phyloP scores from a whole-genome alignment of 2,113 vertebrate species.

The Setophaga coronata region DNA sequence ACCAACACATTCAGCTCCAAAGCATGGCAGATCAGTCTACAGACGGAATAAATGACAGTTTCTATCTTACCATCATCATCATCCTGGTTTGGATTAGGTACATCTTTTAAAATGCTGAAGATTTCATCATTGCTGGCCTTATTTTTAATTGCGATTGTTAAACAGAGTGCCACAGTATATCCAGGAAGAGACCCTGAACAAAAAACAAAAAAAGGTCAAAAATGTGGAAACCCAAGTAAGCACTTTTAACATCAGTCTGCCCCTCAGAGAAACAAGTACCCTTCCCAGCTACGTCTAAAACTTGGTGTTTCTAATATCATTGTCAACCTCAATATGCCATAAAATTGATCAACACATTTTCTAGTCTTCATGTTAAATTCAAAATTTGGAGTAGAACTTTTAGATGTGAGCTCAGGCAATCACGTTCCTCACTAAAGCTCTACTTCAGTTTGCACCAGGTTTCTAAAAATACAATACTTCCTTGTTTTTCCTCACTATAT shows the following conservation, averaged over 20 bases:
- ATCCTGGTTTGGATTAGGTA: conserved; percentile 96
- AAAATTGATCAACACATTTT: background rate
- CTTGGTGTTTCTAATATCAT: background rate
- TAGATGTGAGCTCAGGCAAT: background rate
- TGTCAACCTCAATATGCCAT: background rate
- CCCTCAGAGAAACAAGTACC: background rate
- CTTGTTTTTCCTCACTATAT: background rate
- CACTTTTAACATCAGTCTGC: background rate
- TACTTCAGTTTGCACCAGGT: background rate
- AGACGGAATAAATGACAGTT: background rate
- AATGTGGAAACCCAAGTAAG: background rate
- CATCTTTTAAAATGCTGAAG: conserved; percentile 90
- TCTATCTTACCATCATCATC: conserved; percentile 87
- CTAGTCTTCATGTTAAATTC: background rate
- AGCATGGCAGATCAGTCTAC: background rate
- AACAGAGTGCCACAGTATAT: conserved; percentile 82
- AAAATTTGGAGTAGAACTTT: background rate
- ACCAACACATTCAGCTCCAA: background rate
- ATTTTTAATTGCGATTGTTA: conserved; percentile 94
- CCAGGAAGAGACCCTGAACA: conserved; percentile 88
- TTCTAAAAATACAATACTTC: background rate
- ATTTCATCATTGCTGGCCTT: conserved; percentile 93
- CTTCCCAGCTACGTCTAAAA: background rate
- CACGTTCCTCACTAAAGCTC: background rate
- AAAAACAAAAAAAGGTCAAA: background rate